Conservation (phyloP, 1,140 invertebrate species). For the Drosophila arawakana region DNA sequence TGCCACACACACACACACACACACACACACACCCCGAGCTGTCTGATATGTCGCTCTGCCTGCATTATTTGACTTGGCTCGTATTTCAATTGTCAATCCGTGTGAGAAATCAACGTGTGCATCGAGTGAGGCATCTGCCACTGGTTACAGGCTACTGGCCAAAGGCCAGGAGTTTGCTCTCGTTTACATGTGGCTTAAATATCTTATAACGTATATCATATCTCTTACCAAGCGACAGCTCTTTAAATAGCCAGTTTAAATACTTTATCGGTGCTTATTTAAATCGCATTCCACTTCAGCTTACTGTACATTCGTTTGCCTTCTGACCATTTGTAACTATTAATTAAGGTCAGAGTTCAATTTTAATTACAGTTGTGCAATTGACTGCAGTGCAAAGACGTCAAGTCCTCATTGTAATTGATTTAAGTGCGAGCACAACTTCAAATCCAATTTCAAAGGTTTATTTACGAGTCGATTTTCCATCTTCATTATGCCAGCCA, state of each 20-base stretch:
- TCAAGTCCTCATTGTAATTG: background rate
- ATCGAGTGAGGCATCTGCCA: constrained; percentile 3
- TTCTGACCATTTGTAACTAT: background rate
- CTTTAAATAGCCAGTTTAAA: constrained; percentile 8
- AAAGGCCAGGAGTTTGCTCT: background rate
- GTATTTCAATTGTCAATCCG: constrained; percentile 54
- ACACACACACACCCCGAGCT: background rate
- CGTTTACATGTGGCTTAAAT: background rate
- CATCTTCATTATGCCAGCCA: too few relatives aligned
- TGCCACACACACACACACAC: background rate
- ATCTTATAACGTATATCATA: constrained; percentile 6
- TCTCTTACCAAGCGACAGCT: background rate
- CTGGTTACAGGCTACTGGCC: background rate
- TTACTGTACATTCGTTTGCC: background rate
- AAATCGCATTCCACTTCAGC: constrained; percentile 11
- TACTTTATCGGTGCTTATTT: background rate
- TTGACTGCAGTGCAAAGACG: background rate
- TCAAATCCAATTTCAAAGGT: too few relatives aligned
- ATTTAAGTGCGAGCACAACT: background rate
- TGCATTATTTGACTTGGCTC: constrained; percentile 47
- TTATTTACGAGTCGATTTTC: too few relatives aligned
- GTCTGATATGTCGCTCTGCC: constrained; percentile 14
- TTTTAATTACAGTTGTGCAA: constrained; percentile 48
- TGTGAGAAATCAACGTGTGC: constrained; percentile 42
- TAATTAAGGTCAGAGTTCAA: constrained; percentile 31